Base-by-base conservation (phyloP, 2,113 vertebrate species). In the Cottus gobio region DNA sequence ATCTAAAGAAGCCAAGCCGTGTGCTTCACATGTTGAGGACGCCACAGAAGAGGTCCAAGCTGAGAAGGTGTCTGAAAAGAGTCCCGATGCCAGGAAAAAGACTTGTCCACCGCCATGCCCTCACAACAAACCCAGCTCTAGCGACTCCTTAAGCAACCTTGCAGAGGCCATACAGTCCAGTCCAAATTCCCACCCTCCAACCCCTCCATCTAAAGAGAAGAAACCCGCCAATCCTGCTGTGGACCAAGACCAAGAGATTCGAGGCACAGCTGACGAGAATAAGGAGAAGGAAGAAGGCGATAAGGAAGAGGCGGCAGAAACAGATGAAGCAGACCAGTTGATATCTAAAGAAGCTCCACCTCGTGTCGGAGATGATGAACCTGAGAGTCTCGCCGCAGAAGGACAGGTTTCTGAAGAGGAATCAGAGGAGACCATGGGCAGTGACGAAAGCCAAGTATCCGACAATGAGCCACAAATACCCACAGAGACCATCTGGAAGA, bases 181-280 rank as follows among this genome's bases (percentile, higher is more conserved):
- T 20, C 76, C 63, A 34, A 75, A 69, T 0, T 3, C 69, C 26
- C 71, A 83, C 11, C 82, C 90, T 71, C 95, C 94, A 0, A 67
- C 71, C 15, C 91, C 91, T 61, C 94, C 93, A 18, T 82, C 83
- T 28, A 93, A 94, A 86, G 78, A 91, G 36, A 91, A 83, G 34
- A 95, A 95, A 76, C 92, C 94, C 22, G 74, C 54, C 10, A 36
- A 24, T 62, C 6, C 65, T 42, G 7, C 36, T 9, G 67, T 36
- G 4, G 76, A 84, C 37, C 42, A 46, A 10, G 65, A 67, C 18
- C n/a, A 71, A 34, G 80, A 89, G 58, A 26, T 30, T 1, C n/a
- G 42, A 26, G 50, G 8, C 4, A 11, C 31, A 5, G 28, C 12
- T 28, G 71, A 37, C 58, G 77, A 87, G 26, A 68, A 73, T 12